Evolutionary conservation across 2,113 vertebrate genomes (phyloP), one percentile per base, ranked within the genome.

Genomic region (Climacteris rufus): DNA sequence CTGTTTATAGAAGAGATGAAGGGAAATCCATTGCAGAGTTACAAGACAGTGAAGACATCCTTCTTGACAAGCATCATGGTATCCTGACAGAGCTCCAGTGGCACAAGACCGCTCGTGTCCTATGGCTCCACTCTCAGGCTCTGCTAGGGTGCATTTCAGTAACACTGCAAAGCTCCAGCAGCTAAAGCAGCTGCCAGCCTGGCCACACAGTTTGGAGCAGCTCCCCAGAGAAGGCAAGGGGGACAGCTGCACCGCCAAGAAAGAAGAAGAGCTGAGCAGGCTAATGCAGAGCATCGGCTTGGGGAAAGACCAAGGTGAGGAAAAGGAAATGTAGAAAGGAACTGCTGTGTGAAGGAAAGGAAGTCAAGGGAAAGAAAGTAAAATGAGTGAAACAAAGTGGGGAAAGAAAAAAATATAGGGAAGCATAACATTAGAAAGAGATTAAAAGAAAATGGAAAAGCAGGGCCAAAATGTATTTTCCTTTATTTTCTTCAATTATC

Each of bases 181-280:
- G 50, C 50, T 72, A 50, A 11, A 31, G 59, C 77, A 89, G 87
- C 78, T 72, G 66, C 91, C 59, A 69, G 64, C 70, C 66, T 59
- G 77, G 63, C 44, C 8, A 7, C 6, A 6, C 0, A 0, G n/a
- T 6, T 22, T 1, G 4, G 64, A 81, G 27, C 47, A 50, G 47
- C 52, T 82, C 64, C 33, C 52, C 4, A 11, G 78, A 84, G 54
- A 89, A 82, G 44, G 70, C 52, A 57, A 39, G 2, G 30, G 40
- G 53, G n/a, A 74, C 63, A 66, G 54, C 28, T 57, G 84, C 56
- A 63, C 44, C 4, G 3, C 83, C 50, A 53, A 61, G 39, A 83
- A 53, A 80, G 11, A 20, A 77, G 74, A 82, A 81, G 47, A 54
- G 35, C 39, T 68, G 59, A 40, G 31, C 45, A 54, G 59, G 28